Evolutionary conservation across 2,888 invertebrate species (phyloP).

Genomic region (Pelosia muscerda): DNA sequence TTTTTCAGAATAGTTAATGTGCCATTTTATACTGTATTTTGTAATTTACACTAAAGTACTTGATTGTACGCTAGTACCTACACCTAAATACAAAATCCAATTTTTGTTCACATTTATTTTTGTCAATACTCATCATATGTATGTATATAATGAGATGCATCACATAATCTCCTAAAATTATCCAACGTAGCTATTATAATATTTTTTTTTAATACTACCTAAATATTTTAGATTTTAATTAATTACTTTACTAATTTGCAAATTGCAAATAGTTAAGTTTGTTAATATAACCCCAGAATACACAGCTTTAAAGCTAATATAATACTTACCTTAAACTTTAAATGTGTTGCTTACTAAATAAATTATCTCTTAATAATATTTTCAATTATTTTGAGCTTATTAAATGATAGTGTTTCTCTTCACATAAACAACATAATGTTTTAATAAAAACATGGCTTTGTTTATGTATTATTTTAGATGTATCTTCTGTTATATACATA

Average conservation of each 20-base stretch:
- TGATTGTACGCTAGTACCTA: conserved; percentile 42
- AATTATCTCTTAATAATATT: conserved; percentile 42
- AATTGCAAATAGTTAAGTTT: conserved; percentile 28
- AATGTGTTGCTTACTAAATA: conserved; percentile 39
- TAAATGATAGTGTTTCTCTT: conserved; percentile 28
- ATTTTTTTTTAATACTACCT: conserved; percentile 15
- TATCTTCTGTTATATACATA: conserved; percentile 29
- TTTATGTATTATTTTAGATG: conserved; percentile 38
- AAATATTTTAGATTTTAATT: conserved; percentile 27
- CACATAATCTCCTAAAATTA: conserved; percentile 29
- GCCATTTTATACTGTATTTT: conserved; percentile 74
- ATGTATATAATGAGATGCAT: conserved; percentile 31
- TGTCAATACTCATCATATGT: conserved; percentile 32
- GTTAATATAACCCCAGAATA: conserved; percentile 31
- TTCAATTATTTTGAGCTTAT: conserved; percentile 41
- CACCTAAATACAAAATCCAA: conserved; percentile 27
- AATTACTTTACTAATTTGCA: conserved; percentile 25
- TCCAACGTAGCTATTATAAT: neutral
- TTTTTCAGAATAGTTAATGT: conserved; percentile 74
- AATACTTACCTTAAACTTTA: conserved; percentile 31
- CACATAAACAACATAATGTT: conserved; percentile 30
- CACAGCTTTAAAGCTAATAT: conserved; percentile 49
- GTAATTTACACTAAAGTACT: conserved; percentile 47
- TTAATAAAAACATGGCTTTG: conserved; percentile 25
- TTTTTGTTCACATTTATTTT: conserved; percentile 30